Evolutionary conservation across 2,113 vertebrate genomes (phyloP), one percentile per base, ranked within the genome.

Genomic region (Nipponia nippon): DNA sequence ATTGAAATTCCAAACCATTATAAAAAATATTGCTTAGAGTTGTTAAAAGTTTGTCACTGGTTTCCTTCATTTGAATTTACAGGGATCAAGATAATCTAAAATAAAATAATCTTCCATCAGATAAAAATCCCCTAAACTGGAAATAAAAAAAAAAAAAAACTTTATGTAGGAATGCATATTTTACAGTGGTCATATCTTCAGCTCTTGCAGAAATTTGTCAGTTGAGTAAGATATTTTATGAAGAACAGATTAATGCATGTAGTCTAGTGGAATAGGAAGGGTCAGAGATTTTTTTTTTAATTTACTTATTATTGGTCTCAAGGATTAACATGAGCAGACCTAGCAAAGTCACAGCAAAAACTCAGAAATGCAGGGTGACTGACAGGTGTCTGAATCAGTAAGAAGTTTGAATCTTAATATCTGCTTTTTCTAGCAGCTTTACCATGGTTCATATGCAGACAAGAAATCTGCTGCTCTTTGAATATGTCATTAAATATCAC

Each of bases 381-480:
- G 79, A 50, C 30, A 86, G n/a, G 9, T 80, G n/a, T 44, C 42
- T 78, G 59, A 26, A 81, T 72, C 21, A 56, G 10, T 29, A 61
- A 12, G 36, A 70, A 93, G 23, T 78, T 10, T 87, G 30, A 81
- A 81, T 77, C 13, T 90, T 77, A 87, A 65, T 78, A 69, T 56
- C 53, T 77, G 6, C 6, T 93, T 83, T 93, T 87, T 52, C 58
- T 56, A 73, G 26, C n/a, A 81, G 63, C 7, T 84, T 87, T 77
- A 25, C 17, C 10, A 8, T 20, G 16, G 46, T 78, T 93, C 2
- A 1, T 66, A 58, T 56, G 27, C 46, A 87, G 53, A 73, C 6
- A 61, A 95, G 72, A 95, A 78, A 70, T 75, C 69, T 84, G 12
- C 29, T 95, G 77, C 63, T 59, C 69, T 95, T 95, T 93, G 69